Evolutionary conservation across 2,888 invertebrate genomes (phyloP).

Genomic region (Scaptomyza flava): DNA sequence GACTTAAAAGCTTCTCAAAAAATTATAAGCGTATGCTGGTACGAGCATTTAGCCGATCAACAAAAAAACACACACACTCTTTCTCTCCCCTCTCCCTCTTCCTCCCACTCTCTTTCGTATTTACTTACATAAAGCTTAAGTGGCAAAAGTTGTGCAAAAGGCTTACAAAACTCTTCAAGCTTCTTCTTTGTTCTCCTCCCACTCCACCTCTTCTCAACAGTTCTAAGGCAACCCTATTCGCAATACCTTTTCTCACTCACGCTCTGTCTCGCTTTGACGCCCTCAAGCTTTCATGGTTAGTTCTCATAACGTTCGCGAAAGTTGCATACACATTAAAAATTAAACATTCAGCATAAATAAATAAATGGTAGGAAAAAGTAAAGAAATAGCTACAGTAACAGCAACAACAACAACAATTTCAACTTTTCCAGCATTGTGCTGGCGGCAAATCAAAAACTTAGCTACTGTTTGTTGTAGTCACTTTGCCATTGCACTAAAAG

Average conservation of each 20-base stretch:
- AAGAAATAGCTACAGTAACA: conserved; percentile 45
- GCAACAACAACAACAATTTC: neutral
- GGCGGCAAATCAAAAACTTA: conserved; percentile 67
- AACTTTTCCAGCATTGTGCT: conserved; percentile 34
- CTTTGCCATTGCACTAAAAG: conserved; percentile 70
- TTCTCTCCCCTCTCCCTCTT: conserved; percentile 1
- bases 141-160: conserved; percentile 78
- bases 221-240: conserved; percentile 30
- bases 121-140: conserved; percentile 72
- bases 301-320: conserved; percentile 49
- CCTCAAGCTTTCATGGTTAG: conserved; percentile 20
- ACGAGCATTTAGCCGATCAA: conserved; percentile 31
- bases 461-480: conserved; percentile 41
- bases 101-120: conserved; percentile 19
- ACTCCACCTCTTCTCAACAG: neutral
- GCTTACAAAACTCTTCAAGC: conserved; percentile 68
- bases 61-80: conserved; percentile 23
- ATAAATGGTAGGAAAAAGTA: conserved; percentile 64
- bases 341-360: conserved; percentile 72
- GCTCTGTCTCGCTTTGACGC: neutral
- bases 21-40: conserved; percentile 13
- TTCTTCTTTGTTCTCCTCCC: neutral
- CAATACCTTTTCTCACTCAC: conserved; percentile 26
- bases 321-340: conserved; percentile 76
- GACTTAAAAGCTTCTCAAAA: conserved; percentile 5